Base-by-base conservation (phyloP, 2,113 vertebrate species). In the Chlamydotis undulata region DNA sequence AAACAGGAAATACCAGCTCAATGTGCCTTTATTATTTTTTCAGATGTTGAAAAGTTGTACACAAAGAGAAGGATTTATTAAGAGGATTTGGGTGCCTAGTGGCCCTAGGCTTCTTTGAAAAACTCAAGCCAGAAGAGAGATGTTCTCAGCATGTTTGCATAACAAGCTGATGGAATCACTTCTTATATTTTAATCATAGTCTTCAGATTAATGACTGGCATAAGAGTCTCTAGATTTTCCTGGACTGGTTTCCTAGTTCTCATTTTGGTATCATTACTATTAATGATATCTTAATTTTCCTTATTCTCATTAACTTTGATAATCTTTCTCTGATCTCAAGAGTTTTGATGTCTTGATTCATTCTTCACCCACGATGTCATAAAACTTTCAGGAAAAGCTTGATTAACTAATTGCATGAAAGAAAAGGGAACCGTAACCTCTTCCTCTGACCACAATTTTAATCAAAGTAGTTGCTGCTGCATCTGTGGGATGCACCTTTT, bases 1-100 rank as follows among this genome's bases (percentile, higher is more conserved):
- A 95, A 95, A 87, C 94, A 96, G 90, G 94, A 96, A 96, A 95
- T 92, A 95, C 41, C 50, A 91, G 64, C 80, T 92, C 57, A 92
- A 75, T 61, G 41, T 39, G 55, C 49, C 45, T 94, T 83, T 96
- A 91, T 84, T 92, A 49, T 91, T 89, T 94, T 43, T 94, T 84
- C 5, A 84, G 39, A 92, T 92, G 96, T 82, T 82, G 83, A 90
- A 96, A 90, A 97, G 43, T 18, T 81, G 53, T 78, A 94, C 76
- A 87, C 45, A 23, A 81, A 92, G 65, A 68, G 73, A 83, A 78
- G 43, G 45, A 84, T 90, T 90, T 90, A 70, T 92, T 95, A 90
- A 35, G 43, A 67, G 60, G 33, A 78, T 74, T 80, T 87, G 41
- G 8, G 29, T 82, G 84, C 65, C 81, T 73, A 82, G 86, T 80